Percentiles rank a stretch among this genome's conserved stretches.
Evolutionary conservation across 2,888 invertebrate species (phyloP).

Genomic region (Phortica okadai): DNA sequence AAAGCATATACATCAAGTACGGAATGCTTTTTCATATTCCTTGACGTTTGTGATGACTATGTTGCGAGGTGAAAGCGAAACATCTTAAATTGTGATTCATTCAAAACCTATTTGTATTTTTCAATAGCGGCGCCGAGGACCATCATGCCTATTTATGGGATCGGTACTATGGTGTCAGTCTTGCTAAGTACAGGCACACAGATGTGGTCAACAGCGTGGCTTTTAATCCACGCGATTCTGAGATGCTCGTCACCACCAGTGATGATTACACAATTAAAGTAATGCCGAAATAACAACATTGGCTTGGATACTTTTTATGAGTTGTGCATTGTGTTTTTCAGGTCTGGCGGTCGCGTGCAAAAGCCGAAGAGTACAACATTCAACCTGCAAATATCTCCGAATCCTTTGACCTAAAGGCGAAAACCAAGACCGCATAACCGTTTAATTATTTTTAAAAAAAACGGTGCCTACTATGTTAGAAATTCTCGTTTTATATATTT

Average conservation of each 20-base stretch:
- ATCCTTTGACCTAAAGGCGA: conserved; percentile 65
- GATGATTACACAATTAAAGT: conserved; percentile 87
- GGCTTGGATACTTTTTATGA: not conserved
- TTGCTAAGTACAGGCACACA: conserved; percentile 85
- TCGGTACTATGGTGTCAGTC: conserved; percentile 86
- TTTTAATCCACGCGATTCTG: conserved; percentile 87
- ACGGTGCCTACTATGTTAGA: conserved; percentile 17
- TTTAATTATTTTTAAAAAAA: not conserved
- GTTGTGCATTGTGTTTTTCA: conserved; percentile 33
- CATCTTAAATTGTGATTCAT: conserved; percentile 48
- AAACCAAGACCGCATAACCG: conserved; percentile 12
- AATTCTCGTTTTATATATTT: not conserved
- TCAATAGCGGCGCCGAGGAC: conserved; percentile 87
- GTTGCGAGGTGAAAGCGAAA: conserved; percentile 83
- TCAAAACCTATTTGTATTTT: conserved; percentile 47
- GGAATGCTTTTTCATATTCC: conserved; percentile 91
- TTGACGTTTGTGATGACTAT: conserved; percentile 88
- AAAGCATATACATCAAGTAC: conserved; percentile 90
- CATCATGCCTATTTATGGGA: conserved; percentile 91
- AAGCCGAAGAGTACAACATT: conserved; percentile 63
- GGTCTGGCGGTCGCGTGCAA: conserved; percentile 72
- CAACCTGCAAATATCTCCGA: conserved; percentile 59
- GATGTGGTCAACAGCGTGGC: conserved; percentile 92
- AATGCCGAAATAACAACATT: not conserved
- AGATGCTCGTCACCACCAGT: conserved; percentile 89